Percentiles rank a stretch among this genome's conserved stretches.
Evolutionary conservation across 2,888 invertebrate species (phyloP).

Genomic region (Ypsolopha sequella): DNA sequence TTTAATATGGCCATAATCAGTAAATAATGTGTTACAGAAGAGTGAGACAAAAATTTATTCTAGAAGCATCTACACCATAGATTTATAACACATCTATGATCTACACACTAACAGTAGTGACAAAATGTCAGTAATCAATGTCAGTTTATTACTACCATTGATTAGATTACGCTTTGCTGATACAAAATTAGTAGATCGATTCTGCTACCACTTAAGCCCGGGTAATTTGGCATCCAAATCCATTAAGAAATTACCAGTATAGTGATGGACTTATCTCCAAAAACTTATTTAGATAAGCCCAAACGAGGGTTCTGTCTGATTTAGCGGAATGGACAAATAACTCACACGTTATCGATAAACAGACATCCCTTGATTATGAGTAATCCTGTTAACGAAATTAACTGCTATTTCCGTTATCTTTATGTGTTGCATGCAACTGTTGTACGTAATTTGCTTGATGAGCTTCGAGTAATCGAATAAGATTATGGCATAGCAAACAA

Average conservation of each 20-base stretch:
- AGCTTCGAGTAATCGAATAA: background rate
- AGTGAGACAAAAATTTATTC: too few species aligned
- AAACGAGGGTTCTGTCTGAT: conserved; percentile 43
- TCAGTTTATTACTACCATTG: background rate
- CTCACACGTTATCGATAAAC: conserved; percentile 31
- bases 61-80: too few species aligned
- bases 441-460: background rate
- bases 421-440: conserved; percentile 10
- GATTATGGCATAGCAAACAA: too few species aligned
- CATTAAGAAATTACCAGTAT: conserved; percentile 12
- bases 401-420: conserved; percentile 16
- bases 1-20: too few species aligned
- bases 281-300: conserved; percentile 65
- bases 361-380: conserved; percentile 53
- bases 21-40: too few species aligned
- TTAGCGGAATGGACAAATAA: conserved; percentile 25
- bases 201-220: background rate
- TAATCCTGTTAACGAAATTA: conserved; percentile 43
- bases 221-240: conserved; percentile 1
- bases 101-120: too few species aligned
- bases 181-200: too few species aligned
- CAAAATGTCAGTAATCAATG: background rate
- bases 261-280: conserved; percentile 45
- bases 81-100: too few species aligned
- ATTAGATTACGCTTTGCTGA: background rate